Base-by-base conservation (phyloP, 1,140 invertebrate genomes). In the Brachionus asplanchnoidis region DNA sequence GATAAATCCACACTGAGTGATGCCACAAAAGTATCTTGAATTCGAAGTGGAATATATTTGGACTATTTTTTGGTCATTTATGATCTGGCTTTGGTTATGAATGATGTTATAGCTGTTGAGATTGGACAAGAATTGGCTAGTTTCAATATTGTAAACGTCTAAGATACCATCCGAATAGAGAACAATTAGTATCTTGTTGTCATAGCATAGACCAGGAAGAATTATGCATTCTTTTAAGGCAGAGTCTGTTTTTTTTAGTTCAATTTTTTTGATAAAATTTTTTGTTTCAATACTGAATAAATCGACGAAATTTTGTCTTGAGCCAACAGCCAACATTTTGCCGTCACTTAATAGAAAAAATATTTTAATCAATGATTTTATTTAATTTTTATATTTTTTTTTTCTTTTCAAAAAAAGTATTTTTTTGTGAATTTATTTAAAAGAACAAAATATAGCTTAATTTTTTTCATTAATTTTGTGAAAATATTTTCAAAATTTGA, bases 61-160 rank as follows among this genome's bases (percentile, higher is more conserved):
- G 26, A 20, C 60, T 82, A 68, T 60, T 68, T 68, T 82, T 60
- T 82, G 79, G 14, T 65, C 53, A 14, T 82, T 82, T 26, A 82
- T 82, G 17, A 82, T 44, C 28, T 82, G 79, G 44, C 53, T 68
- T 46, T 82, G 79, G 26, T 82, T 82, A 17, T 65, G 53, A 68
- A 65, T 20, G 5, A 82, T 68, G 32, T 82, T 82, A 36, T 82
- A 26, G 60, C 53, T 65, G 23, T 82, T 60, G 5, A 82, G 42
- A 11, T 65, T 68, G 12, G 7, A 28, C 11, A 68, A 44, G 9
- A 82, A 60, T 23, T 65, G 79, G 40, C 32, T 12, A 23, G 7
- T 82, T 28, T 82, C 79, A 32, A 68, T 82, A 46, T 82, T 82
- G 17, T 82, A 82, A 40, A 82, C 79, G 23, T 65, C 53, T 40